These are phyloP conservation scores for Agrypnia vestita DNA, from an alignment of 1,140 invertebrate genomes.

Conservation along the genomic window DNA sequence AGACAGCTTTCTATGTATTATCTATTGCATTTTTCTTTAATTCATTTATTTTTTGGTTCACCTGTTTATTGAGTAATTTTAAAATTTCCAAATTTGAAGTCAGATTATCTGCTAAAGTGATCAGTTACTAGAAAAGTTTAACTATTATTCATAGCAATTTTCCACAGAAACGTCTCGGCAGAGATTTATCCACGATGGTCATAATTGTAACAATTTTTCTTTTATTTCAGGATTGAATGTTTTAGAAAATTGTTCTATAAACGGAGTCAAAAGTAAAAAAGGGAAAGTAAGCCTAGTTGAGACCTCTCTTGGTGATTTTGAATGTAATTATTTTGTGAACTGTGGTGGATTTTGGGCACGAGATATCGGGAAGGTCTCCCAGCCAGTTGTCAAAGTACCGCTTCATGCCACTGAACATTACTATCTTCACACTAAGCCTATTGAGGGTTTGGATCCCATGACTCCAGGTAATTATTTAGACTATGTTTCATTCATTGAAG, in stretches of 20 bases:
- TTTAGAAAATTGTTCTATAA: constrained; percentile 87
- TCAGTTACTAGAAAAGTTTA: too few species aligned
- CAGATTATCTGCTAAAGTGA: too few species aligned
- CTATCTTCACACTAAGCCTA: constrained; percentile 90
- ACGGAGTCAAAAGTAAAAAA: constrained; percentile 78
- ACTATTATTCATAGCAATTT: too few species aligned
- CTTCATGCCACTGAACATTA: constrained; percentile 95
- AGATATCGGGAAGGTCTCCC: constrained; percentile 85
- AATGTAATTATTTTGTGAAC: constrained; percentile 94
- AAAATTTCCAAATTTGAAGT: too few species aligned
- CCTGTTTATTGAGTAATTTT: too few species aligned
- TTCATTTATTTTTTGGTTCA: too few species aligned
- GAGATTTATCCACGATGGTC: too few species aligned
- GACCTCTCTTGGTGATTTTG: constrained; percentile 83
- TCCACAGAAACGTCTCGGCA: too few species aligned
- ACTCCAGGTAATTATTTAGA: constrained; percentile 75
- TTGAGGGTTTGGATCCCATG: constrained; percentile 80
- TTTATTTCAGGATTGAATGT: constrained; percentile 84
- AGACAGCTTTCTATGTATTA: too few species aligned
- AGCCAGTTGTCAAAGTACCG: constrained; percentile 91
- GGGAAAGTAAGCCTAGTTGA: constrained; percentile 82
- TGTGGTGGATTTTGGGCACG: constrained; percentile 89
- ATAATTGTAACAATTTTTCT: too few species aligned
- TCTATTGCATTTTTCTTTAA: too few species aligned
- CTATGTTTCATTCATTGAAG: background rate